phyloP scores from a whole-genome alignment of 2,888 invertebrate species.

The Lepidochitona cinerea region DNA sequence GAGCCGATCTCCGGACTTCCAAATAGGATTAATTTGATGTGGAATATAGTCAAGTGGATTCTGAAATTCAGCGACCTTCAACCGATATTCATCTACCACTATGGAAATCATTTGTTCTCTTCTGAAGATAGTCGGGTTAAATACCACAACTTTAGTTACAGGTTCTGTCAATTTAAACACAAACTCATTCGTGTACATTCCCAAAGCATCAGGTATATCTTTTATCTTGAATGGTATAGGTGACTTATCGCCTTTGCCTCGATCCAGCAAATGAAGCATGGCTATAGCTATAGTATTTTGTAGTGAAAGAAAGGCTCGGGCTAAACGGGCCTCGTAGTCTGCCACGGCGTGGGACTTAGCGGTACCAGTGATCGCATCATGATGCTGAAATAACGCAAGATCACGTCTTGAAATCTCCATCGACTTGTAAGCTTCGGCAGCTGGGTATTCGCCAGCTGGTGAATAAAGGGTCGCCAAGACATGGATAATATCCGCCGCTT shows the following conservation, averaged over 20 bases:
- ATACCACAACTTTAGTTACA: not conserved
- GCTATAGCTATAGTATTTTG: not conserved
- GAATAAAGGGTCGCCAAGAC: constrained; percentile 32
- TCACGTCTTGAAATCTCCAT: constrained; percentile 79
- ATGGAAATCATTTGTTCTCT: not conserved
- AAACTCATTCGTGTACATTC: not conserved
- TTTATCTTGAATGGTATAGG: not conserved
- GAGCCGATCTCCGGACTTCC: not conserved
- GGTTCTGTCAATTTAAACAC: not conserved
- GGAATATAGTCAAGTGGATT: not conserved
- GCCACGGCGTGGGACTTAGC: constrained; percentile 91
- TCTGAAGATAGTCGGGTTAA: not conserved
- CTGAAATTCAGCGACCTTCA: not conserved
- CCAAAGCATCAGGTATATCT: not conserved
- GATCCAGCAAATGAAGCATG: not conserved
- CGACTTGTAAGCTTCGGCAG: constrained; percentile 12
- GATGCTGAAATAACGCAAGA: constrained; percentile 94
- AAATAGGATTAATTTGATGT: not conserved
- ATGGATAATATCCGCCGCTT: constrained; percentile 56
- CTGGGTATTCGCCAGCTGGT: not conserved
- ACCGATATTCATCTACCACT: not conserved
- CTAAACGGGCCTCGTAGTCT: constrained; percentile 78
- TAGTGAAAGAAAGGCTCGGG: not conserved
- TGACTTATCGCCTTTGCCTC: not conserved
- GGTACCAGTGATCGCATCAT: constrained; percentile 97